Conservation (phyloP, 2,888 invertebrate species). For the Tetrapedia diversipes region DNA sequence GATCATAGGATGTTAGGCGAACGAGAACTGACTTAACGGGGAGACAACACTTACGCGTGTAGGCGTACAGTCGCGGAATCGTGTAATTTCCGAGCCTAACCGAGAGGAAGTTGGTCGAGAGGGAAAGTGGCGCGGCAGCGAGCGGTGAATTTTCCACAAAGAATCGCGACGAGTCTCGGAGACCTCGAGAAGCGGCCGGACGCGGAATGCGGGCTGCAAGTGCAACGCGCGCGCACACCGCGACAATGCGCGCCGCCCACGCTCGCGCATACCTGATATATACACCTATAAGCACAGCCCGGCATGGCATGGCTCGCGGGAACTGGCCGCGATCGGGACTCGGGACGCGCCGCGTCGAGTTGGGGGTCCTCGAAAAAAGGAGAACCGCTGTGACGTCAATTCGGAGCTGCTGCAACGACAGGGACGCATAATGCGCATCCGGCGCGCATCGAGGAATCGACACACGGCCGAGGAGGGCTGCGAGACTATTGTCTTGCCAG, state of each 20-base stretch:
- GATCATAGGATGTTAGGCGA: background rate
- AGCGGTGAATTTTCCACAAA: slow-evolving; percentile 38
- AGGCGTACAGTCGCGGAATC: background rate
- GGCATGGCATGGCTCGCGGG: too few relatives aligned
- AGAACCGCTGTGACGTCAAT: slow-evolving; percentile 54
- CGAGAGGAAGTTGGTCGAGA: slow-evolving; percentile 45
- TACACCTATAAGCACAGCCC: background rate
- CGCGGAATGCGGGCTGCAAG: slow-evolving; percentile 49
- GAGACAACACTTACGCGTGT: background rate
- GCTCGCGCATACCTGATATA: slow-evolving; percentile 27
- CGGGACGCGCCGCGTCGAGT: background rate
- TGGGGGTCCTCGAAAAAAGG: slow-evolving; percentile 19
- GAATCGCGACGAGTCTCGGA: background rate
- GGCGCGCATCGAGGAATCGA: slow-evolving; percentile 40
- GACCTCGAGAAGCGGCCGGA: slow-evolving; percentile 11
- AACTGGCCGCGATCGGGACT: background rate
- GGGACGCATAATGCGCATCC: slow-evolving; percentile 56
- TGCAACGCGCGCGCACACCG: slow-evolving; percentile 23
- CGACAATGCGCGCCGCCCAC: slow-evolving; percentile 25
- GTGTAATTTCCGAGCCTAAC: slow-evolving; percentile 48
- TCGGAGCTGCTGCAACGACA: slow-evolving; percentile 38
- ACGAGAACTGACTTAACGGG: slow-evolving; percentile 4
- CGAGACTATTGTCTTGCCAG: slow-evolving; percentile 41
- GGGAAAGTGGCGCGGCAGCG: slow-evolving; percentile 62
- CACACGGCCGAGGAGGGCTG: slow-evolving; percentile 10